Evolutionary conservation across 2,888 invertebrate species (phyloP), one percentile per base, ranked within the genome.

Genomic region (Parascotia fuliginaria): DNA sequence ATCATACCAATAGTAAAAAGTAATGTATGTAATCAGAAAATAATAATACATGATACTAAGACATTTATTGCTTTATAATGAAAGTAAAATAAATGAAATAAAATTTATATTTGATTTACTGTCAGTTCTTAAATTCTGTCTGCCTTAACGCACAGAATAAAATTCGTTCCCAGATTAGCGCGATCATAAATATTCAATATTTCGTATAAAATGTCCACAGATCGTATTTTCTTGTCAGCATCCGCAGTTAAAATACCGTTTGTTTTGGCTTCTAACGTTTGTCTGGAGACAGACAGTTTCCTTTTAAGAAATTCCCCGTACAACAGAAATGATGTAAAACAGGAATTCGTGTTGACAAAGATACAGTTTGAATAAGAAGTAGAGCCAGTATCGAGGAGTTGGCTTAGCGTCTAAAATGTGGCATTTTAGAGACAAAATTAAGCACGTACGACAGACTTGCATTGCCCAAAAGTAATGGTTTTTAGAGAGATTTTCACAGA

Each of bases 331-430:
- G 52, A 63, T 36, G 42, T 60, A 63, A 65, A 60, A 65, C 50
- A 52, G 60, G 46, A 42, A 47, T 36, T 31, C 50, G n/a, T 29
- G 13, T 37, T 27, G 32, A 60, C 54, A 66, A 60, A 54, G 57
- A 52, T 58, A 60, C 42, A 52, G 34, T 67, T 66, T 58, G 67
- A 60, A 60, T 67, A 60, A 55, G 55, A 59, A 55, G 53, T 40
- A 38, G 48, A 33, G 31, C 50, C 53, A 57, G 44, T n/a, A 54
- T 40, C 33, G 44, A 13, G 13, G 29, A 58, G 48, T 29, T 42
- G 7, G 24, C 36, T n/a, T n/a, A 2, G 27, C 1, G 7, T 22
- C n/a, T 55, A 55, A 65, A 27, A 60, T 52, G 55, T 32, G 37
- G 42, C 50, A 31, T 36, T 13, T 9, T 1, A 7, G 12, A 24